Evolutionary conservation across 2,113 vertebrate genomes (phyloP).

Genomic region (Urocitellus parryii): DNA sequence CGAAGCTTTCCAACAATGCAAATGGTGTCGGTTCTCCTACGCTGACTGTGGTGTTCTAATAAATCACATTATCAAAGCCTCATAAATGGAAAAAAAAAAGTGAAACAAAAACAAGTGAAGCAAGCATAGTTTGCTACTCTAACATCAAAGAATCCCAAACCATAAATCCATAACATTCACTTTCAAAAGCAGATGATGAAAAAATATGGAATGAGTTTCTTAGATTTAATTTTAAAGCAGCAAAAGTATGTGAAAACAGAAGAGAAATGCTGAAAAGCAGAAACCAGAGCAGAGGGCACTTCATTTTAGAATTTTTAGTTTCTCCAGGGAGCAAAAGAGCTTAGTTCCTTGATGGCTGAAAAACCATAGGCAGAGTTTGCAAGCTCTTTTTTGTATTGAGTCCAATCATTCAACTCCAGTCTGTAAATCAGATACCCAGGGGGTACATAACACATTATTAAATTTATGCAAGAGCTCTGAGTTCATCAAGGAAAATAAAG

Average conservation of each 20-base stretch:
- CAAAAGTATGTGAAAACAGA: slow-evolving; percentile 79
- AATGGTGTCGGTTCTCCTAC: slow-evolving; percentile 76
- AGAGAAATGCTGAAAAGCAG: slow-evolving; percentile 79
- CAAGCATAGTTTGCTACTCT: slow-evolving; percentile 71
- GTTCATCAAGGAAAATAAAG: slow-evolving; percentile 76
- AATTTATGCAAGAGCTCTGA: slow-evolving; percentile 77
- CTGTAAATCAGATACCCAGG: slow-evolving; percentile 73
- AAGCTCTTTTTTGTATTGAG: slow-evolving; percentile 49
- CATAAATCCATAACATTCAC: slow-evolving; percentile 81
- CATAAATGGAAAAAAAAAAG: slow-evolving; percentile 60
- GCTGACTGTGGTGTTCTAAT: slow-evolving; percentile 74
- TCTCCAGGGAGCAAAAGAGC: slow-evolving; percentile 76
- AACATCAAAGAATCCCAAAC: slow-evolving; percentile 78
- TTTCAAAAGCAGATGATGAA: slow-evolving; percentile 81
- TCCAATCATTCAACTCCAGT: slow-evolving; percentile 62
- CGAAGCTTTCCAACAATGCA: slow-evolving; percentile 49
- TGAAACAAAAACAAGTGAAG: slow-evolving; percentile 78
- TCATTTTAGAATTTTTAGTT: slow-evolving; percentile 74
- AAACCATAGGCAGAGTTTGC: slow-evolving; percentile 64
- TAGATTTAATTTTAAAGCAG: slow-evolving; percentile 83
- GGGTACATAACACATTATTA: slow-evolving; percentile 74
- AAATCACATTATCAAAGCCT: slow-evolving; percentile 83
- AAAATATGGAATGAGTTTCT: slow-evolving; percentile 85
- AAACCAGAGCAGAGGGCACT: slow-evolving; percentile 76
- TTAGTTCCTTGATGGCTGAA: slow-evolving; percentile 59